phyloP scores from a whole-genome alignment of 2,113 vertebrate species.

The Anarrhichthys ocellatus region DNA sequence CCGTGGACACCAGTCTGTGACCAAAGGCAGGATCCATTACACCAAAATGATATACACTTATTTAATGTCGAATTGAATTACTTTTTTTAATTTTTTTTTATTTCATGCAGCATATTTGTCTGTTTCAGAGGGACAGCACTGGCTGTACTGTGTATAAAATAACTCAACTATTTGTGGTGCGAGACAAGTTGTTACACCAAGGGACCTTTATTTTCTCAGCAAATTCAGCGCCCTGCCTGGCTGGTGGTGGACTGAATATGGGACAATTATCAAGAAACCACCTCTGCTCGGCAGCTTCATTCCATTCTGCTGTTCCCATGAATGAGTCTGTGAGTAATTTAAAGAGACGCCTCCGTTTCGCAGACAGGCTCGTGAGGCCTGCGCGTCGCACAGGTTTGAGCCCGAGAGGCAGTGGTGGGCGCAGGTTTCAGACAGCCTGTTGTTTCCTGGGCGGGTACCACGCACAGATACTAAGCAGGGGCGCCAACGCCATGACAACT shows the following conservation, averaged over 20 bases:
- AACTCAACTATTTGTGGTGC: constrained; percentile 1
- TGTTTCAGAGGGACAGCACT: background rate
- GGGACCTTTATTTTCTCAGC: constrained; percentile 36
- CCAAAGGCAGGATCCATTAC: background rate
- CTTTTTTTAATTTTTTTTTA: background rate
- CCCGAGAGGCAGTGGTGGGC: constrained; percentile 78
- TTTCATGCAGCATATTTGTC: background rate
- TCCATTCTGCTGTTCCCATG: constrained; percentile 24
- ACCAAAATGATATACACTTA: background rate
- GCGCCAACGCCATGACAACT: constrained; percentile 74
- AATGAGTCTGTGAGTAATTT: constrained; percentile 65
- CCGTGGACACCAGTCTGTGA: background rate
- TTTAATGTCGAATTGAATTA: background rate
- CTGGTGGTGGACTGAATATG: constrained; percentile 57
- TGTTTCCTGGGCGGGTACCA: constrained; percentile 81
- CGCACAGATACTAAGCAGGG: constrained; percentile 71
- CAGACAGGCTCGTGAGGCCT: constrained; percentile 55
- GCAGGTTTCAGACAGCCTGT: constrained; percentile 84
- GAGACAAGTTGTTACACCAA: constrained; percentile 23
- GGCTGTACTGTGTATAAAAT: background rate
- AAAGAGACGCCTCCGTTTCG: constrained; percentile 54
- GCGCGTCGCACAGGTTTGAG: constrained; percentile 78
- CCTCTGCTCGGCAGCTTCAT: constrained; percentile 47
- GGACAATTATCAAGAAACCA: constrained; percentile 47
- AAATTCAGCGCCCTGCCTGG: constrained; percentile 27